These are phyloP conservation scores for Uromys caudimaculatus DNA, from an alignment of 2,797 vertebrate genomes.

Conservation along the genomic window DNA sequence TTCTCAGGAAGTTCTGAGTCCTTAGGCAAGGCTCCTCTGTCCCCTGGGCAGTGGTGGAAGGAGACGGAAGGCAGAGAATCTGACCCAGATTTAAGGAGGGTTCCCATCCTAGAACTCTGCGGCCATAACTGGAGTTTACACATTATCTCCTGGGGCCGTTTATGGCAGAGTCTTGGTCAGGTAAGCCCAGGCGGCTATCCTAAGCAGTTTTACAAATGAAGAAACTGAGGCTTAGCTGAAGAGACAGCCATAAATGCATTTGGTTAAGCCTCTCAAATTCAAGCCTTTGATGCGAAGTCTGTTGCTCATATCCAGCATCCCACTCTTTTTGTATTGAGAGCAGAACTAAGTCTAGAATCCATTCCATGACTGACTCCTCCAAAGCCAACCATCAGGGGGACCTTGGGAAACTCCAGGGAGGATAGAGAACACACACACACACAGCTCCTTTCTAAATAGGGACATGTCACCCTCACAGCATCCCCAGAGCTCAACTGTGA, in stretches of 20 bases:
- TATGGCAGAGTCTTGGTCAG: neutral
- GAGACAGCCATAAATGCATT: neutral
- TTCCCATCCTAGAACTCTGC: slow-evolving; percentile 1
- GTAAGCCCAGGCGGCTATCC: neutral
- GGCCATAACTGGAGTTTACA: neutral
- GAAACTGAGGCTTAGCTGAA: neutral
- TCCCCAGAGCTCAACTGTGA: neutral
- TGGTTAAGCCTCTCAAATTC: neutral
- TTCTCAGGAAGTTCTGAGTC: neutral
- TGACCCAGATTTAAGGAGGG: slow-evolving; percentile 76
- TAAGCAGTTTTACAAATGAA: neutral
- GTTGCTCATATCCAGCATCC: neutral
- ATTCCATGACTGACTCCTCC: neutral
- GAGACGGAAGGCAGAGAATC: slow-evolving; percentile 29
- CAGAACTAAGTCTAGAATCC: neutral
- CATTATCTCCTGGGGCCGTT: neutral
- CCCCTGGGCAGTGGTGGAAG: slow-evolving; percentile 41
- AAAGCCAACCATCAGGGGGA: neutral
- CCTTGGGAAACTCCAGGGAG: neutral
- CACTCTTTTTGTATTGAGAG: neutral
- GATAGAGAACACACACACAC: neutral
- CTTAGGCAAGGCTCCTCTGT: neutral
- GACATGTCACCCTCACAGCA: neutral
- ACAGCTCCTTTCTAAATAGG: neutral
- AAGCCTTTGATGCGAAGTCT: neutral